Base-by-base conservation (phyloP, 1,140 invertebrate genomes). In the Cyclargus thomasi region DNA sequence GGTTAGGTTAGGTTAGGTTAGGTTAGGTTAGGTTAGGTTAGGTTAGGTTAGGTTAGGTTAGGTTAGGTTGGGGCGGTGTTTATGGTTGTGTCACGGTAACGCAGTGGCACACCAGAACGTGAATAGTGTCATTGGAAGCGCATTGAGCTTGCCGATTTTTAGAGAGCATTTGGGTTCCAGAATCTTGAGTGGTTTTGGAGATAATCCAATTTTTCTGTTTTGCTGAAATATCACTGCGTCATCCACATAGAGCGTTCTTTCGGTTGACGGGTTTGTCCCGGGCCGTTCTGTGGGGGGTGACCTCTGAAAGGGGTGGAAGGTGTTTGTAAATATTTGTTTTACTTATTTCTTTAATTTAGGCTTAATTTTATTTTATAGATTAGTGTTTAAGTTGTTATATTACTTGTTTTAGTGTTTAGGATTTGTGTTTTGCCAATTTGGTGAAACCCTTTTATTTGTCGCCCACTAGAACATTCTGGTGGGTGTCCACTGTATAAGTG, bases 31-130 rank as follows among this genome's bases (percentile, higher is more conserved):
- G 70, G 70, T 70, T 70, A 65, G 70, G 70, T 71, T 71, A 66
- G 70, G 70, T 71, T 71, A 68, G 67, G 67, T 71, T 68, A 68
- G 70, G 70, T 71, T 71, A 68, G 67, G 70, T 71, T 71, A 68
- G 70, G 70, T 71, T 71, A 68, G 70, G 65, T 71, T 65, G 18
- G 10, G 47, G 47, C 11, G 47, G 47, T 4, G 47, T 53, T 16
- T 53, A 16, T 53, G 47, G 14, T 53, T 53, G 5, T 53, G n/a
- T n/a, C n/a, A n/a, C n/a, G n/a, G n/a, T n/a, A n/a, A n/a, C n/a
- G n/a, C n/a, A n/a, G n/a, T n/a, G n/a, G n/a, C n/a, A n/a, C n/a
- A n/a, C n/a, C n/a, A n/a, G n/a, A n/a, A n/a, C n/a, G n/a, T n/a
- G n/a, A n/a, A n/a, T 14, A 8, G 29, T 29, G 29, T 29, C 29